A percentile compares a stretch with the other conserved stretches of the same genome.
Evolutionary conservation across 2,113 vertebrate species (phyloP).

Genomic region (Formicarius rufipectus): DNA sequence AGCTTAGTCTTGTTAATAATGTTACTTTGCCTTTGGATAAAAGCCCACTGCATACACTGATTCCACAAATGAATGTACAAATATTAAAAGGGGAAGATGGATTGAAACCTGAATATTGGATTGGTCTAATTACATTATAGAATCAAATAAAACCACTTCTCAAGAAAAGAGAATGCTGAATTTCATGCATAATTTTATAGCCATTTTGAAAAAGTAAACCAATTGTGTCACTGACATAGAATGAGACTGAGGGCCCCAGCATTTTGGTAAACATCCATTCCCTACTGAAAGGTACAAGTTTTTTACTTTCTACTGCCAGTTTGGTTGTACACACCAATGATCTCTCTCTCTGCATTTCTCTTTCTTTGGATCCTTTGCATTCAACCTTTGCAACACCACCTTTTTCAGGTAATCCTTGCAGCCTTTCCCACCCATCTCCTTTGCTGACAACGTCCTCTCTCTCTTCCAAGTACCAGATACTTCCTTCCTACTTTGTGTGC

Average conservation of each 20-base stretch:
- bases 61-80: constrained; percentile 2
- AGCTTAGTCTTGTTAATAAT: constrained; percentile 56
- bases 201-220: background rate
- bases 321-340: background rate
- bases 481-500: background rate
- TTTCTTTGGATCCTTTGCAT: background rate
- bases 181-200: background rate
- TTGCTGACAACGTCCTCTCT: background rate
- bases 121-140: background rate
- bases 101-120: constrained; percentile 38
- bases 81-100: constrained; percentile 37
- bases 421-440: background rate
- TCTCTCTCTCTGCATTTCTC: background rate
- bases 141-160: constrained; percentile 1
- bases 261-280: background rate
- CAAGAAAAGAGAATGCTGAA: background rate
- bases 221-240: background rate
- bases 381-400: rapidly evolving
- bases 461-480: background rate
- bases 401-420: background rate
- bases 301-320: background rate
- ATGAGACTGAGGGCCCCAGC: background rate
- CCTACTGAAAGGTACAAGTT: background rate
- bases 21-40: constrained; percentile 47
- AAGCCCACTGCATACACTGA: background rate